phyloP scores from a whole-genome alignment of 1,140 invertebrate genomes.

The Oedothorax gibbosus region DNA sequence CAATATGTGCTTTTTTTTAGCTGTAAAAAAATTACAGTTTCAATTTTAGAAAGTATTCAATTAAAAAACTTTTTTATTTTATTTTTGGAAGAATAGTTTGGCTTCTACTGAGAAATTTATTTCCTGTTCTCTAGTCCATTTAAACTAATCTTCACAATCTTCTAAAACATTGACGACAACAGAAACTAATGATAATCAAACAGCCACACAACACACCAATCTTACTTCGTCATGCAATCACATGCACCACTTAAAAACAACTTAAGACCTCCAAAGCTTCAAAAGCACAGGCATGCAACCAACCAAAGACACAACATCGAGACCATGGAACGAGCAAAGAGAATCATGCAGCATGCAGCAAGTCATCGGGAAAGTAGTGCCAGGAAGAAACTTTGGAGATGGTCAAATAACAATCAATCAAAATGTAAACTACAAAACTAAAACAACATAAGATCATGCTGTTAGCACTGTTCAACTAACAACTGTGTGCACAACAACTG shows the following conservation, averaged over 20 bases:
- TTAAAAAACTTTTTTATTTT: too few species aligned
- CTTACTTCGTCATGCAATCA: neutral
- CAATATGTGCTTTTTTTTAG: too few species aligned
- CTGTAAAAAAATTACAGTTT: too few species aligned
- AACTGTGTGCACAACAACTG: constrained; percentile 57
- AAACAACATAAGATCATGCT: constrained; percentile 62
- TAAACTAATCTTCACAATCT: too few species aligned
- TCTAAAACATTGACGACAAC: neutral
- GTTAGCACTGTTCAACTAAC: constrained; percentile 59
- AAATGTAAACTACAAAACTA: constrained; percentile 63
- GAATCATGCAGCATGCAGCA: constrained; percentile 59
- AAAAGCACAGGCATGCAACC: constrained; percentile 43
- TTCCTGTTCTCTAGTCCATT: too few species aligned
- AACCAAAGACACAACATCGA: neutral
- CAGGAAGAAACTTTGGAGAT: constrained; percentile 66
- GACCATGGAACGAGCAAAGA: constrained; percentile 38
- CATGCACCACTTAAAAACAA: too few species aligned
- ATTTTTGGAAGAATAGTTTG: too few species aligned
- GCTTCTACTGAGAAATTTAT: too few species aligned
- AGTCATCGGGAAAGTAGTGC: constrained; percentile 50
- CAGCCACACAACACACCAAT: neutral
- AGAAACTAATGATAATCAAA: constrained; percentile 12
- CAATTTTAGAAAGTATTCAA: too few species aligned
- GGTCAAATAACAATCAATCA: constrained; percentile 64
- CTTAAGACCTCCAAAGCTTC: constrained; percentile 54